phyloP scores from a whole-genome alignment of 2,113 vertebrate species.

The Corythornis cristatus region DNA sequence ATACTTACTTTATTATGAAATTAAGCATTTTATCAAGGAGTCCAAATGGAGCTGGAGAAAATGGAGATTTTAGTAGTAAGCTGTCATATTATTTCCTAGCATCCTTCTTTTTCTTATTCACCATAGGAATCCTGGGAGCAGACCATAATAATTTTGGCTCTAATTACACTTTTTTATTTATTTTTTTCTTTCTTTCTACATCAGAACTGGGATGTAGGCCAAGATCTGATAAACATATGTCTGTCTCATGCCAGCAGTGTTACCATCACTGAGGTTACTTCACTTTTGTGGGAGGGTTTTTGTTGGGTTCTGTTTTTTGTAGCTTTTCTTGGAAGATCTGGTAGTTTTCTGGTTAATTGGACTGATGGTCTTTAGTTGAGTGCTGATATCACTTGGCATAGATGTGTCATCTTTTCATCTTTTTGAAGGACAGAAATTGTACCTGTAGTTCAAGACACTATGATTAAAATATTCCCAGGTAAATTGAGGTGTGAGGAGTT shows the following conservation, averaged over 20 bases:
- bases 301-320: background rate
- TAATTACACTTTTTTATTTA: background rate
- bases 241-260: background rate
- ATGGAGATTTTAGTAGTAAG: background rate
- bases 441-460: background rate
- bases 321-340: background rate
- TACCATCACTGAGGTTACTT: background rate
- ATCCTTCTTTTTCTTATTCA: background rate
- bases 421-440: background rate
- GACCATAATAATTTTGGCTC: background rate
- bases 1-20: background rate
- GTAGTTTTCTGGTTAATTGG: background rate
- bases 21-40: background rate
- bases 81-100: background rate
- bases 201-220: conserved; percentile 14
- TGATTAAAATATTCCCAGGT: background rate
- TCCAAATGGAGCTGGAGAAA: background rate
- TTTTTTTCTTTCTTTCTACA: background rate
- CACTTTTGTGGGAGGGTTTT: background rate
- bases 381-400: background rate
- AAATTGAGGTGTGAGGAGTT: background rate
- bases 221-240: conserved; percentile 33
- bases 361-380: background rate
- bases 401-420: background rate
- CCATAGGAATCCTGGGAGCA: background rate